phyloP scores from a whole-genome alignment of 2,888 invertebrate genomes.

The Agelastica alni region DNA sequence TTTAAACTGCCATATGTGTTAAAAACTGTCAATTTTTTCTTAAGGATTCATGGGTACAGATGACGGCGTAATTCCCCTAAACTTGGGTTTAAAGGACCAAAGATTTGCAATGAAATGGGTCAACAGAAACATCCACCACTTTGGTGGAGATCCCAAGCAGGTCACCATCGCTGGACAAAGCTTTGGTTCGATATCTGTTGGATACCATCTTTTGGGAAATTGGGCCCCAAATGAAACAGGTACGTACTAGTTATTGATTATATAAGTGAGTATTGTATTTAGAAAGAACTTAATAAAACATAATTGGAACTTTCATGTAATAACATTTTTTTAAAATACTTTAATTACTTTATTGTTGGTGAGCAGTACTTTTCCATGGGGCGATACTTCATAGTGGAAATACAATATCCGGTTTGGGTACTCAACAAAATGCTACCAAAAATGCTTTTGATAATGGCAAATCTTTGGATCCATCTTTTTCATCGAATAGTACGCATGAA shows the following conservation, averaged over 20 bases:
- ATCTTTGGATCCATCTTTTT: slow-evolving; percentile 14
- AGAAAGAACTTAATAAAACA: no score
- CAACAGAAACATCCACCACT: slow-evolving; percentile 67
- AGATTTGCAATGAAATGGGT: slow-evolving; percentile 70
- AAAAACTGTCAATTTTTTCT: not conserved
- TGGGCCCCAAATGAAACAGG: not conserved
- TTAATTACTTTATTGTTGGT: not conserved
- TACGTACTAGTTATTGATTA: not conserved
- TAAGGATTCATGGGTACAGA: slow-evolving; percentile 69
- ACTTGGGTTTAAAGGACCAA: slow-evolving; percentile 76
- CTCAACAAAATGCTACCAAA: slow-evolving; percentile 13
- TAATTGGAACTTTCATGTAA: not conserved
- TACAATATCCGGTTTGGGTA: not conserved
- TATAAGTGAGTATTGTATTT: not conserved
- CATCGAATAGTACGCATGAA: slow-evolving; percentile 15
- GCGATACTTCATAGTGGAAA: slow-evolving; percentile 29
- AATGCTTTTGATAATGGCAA: slow-evolving; percentile 15
- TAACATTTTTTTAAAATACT: not conserved
- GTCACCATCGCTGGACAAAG: slow-evolving; percentile 71
- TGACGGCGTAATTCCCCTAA: slow-evolving; percentile 69
- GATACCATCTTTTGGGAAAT: slow-evolving; percentile 15
- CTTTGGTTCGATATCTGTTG: slow-evolving; percentile 65
- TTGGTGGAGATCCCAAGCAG: slow-evolving; percentile 71
- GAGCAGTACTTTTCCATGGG: slow-evolving; percentile 24
- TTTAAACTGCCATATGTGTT: not conserved